A percentile compares a stretch with the other conserved stretches of the same genome.
These are phyloP conservation scores for Steinernema hermaphroditum DNA, from an alignment of 2,888 invertebrate species.

Conservation along the genomic window DNA sequence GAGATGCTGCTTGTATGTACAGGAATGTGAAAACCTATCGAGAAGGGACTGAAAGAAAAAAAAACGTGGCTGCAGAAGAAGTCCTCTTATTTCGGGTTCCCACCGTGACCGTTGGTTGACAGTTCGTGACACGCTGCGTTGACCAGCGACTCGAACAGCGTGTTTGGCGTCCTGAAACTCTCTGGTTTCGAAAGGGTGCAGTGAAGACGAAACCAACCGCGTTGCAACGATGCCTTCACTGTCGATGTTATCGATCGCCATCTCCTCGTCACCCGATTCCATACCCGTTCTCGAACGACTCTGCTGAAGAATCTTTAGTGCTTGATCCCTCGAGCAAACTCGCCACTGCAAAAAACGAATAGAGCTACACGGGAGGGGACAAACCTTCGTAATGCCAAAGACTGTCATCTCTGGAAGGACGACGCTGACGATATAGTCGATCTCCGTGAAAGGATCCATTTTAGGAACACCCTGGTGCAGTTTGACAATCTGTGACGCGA, in stretches of 20 bases:
- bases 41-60: neutral
- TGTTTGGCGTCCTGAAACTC: neutral
- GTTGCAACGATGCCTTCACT: neutral
- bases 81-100: neutral
- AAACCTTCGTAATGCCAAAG: constrained; percentile 11
- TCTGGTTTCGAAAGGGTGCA: neutral
- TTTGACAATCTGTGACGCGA: neutral
- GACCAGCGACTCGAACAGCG: constrained; percentile 19
- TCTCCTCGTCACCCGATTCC: constrained; percentile 3
- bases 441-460: constrained; percentile 13
- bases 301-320: neutral
- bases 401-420: constrained; percentile 8
- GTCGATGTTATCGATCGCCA: neutral
- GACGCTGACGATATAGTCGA: neutral
- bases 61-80: neutral
- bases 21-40: neutral
- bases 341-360: constrained; percentile 1
- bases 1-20: constrained; percentile 1
- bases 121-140: constrained; percentile 15
- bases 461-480: constrained; percentile 18
- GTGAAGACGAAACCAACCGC: too few species aligned
- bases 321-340: neutral
- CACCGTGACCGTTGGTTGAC: constrained; percentile 20
- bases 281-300: neutral
- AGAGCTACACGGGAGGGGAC: neutral